Conservation (phyloP, 2,888 invertebrate genomes). For the Hipparchia sbordonii region DNA sequence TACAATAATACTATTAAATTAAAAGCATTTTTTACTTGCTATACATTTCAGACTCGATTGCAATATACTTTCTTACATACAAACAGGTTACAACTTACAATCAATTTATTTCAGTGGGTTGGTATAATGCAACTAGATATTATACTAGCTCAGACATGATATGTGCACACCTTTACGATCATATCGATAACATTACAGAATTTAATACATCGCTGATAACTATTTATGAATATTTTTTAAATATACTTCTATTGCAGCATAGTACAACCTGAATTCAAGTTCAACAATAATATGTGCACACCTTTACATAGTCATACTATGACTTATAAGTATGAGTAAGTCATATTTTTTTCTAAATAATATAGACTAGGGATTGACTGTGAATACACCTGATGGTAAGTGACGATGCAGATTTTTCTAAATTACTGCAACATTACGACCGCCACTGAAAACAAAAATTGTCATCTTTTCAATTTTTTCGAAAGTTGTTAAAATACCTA, state of each 20-base stretch:
- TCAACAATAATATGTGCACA: background rate
- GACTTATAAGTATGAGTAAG: too few relatives aligned
- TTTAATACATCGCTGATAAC: background rate
- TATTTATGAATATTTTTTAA: background rate
- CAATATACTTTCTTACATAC: background rate
- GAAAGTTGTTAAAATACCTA: background rate
- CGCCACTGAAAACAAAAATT: background rate
- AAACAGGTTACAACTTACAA: constrained; percentile 1
- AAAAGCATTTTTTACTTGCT: constrained; percentile 6
- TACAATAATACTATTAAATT: constrained; percentile 2
- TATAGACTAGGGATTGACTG: too few relatives aligned
- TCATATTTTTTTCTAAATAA: too few relatives aligned
- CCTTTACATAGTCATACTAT: background rate
- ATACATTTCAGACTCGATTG: constrained; percentile 4
- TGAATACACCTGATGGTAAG: too few relatives aligned
- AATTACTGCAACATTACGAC: too few relatives aligned
- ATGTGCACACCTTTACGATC: constrained; percentile 11
- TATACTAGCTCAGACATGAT: background rate
- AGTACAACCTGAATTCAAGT: background rate
- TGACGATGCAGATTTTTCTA: too few relatives aligned
- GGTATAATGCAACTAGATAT: background rate
- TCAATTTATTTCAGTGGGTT: constrained; percentile 2
- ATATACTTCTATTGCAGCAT: background rate
- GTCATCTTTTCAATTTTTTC: background rate
- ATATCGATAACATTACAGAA: background rate